Percentiles rank a stretch among this genome's conserved stretches.
Conservation (phyloP, 1,140 invertebrate genomes). For the Cataglyphis hispanica region DNA sequence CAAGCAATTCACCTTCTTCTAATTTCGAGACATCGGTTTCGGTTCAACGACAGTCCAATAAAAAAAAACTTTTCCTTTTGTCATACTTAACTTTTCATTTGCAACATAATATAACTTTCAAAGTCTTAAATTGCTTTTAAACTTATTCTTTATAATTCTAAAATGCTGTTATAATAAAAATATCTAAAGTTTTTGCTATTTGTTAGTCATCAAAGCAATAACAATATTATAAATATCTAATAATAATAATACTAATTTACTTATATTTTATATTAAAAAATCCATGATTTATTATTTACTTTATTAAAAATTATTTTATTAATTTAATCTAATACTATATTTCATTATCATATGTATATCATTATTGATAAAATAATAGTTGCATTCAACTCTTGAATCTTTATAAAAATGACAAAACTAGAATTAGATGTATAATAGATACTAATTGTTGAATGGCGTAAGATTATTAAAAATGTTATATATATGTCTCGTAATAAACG, state of each 20-base stretch:
- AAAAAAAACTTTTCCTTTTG: conserved; percentile 2
- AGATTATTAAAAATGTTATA: neutral
- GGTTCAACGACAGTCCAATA: neutral
- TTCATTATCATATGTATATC: neutral
- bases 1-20: neutral
- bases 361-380: neutral
- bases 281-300: neutral
- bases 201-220: neutral
- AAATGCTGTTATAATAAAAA: neutral
- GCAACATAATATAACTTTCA: neutral
- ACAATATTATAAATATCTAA: neutral
- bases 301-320: neutral
- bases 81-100: neutral
- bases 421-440: neutral
- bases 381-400: neutral
- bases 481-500: neutral
- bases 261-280: neutral
- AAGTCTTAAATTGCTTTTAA: neutral
- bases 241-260: neutral
- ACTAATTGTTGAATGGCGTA: neutral
- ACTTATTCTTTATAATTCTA: neutral
- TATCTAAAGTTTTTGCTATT: neutral
- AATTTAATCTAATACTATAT: neutral
- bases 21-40: neutral
- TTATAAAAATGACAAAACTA: neutral